Percentiles rank a stretch among this genome's conserved stretches.
Evolutionary conservation across 23 tunicate species (phyloP).

Genomic region (Trididemnum miniatum): DNA sequence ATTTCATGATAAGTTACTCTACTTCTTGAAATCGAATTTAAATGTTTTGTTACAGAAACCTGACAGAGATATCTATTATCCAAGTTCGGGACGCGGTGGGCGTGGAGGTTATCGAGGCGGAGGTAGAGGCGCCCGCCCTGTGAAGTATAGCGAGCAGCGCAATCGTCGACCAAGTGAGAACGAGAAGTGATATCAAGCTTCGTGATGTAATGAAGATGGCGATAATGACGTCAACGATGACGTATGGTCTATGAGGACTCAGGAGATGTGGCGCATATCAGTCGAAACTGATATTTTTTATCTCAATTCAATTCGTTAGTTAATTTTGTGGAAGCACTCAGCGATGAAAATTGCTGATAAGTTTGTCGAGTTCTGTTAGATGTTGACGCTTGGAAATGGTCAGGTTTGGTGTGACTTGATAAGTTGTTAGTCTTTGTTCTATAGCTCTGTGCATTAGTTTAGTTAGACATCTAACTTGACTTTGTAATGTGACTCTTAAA

Average conservation of each 20-base stretch:
- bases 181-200: constrained; percentile 35
- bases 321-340: neutral
- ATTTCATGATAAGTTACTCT: too few relatives aligned
- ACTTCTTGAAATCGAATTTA: too few relatives aligned
- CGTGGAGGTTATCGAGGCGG: constrained; percentile 26
- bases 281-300: neutral
- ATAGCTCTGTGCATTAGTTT: too few relatives aligned
- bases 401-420: neutral
- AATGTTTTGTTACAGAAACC: constrained; percentile 78
- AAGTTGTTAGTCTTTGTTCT: neutral
- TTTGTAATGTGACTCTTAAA: neutral
- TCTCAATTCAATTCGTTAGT: constrained; percentile 11
- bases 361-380: neutral
- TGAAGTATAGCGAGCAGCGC: constrained; percentile 91
- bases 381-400: too few relatives aligned
- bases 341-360: neutral
- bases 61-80: constrained; percentile 76
- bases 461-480: neutral
- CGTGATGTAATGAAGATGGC: constrained; percentile 6
- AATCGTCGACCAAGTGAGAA: constrained; percentile 50
- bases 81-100: constrained; percentile 39
- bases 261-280: neutral
- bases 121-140: constrained; percentile 50
- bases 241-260: neutral
- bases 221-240: neutral